A percentile compares a stretch with the other conserved stretches of the same genome.
phyloP scores from a whole-genome alignment of 2,888 invertebrate species.

The Athripsodes cinereus region DNA sequence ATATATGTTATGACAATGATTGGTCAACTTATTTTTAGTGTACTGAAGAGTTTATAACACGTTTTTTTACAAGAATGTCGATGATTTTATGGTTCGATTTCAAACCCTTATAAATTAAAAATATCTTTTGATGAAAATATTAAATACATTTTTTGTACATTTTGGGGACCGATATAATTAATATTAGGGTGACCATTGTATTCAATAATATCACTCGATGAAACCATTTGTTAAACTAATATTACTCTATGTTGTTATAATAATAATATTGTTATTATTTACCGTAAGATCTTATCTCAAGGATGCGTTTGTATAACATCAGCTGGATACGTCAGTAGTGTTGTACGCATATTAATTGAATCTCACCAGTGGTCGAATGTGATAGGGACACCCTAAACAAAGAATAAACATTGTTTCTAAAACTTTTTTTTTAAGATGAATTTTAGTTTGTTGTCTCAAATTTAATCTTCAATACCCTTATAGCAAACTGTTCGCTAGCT shows the following conservation, averaged over 20 bases:
- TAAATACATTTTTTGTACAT: too few species aligned
- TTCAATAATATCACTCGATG: not conserved
- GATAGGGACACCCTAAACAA: constrained; percentile 3
- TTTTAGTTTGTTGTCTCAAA: not conserved
- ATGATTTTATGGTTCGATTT: too few species aligned
- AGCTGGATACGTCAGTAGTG: not conserved
- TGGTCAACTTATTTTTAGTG: too few species aligned
- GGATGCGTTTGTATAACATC: not conserved
- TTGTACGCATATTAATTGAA: not conserved
- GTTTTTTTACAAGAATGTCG: too few species aligned
- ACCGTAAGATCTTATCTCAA: not conserved
- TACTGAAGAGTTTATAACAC: too few species aligned
- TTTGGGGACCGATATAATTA: not conserved
- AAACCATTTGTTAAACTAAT: not conserved
- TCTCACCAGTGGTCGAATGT: not conserved
- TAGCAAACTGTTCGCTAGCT: too few species aligned
- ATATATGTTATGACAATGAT: too few species aligned
- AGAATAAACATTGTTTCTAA: too few species aligned
- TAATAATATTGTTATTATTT: not conserved
- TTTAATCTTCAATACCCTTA: too few species aligned
- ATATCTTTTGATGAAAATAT: too few species aligned
- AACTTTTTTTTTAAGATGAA: too few species aligned
- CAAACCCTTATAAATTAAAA: too few species aligned
- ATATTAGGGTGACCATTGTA: not conserved
- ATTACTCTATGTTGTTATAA: not conserved